phyloP scores from a whole-genome alignment of 37 sponge, comb jelly and placozoan genomes.

The Aplysina aerophoba region DNA sequence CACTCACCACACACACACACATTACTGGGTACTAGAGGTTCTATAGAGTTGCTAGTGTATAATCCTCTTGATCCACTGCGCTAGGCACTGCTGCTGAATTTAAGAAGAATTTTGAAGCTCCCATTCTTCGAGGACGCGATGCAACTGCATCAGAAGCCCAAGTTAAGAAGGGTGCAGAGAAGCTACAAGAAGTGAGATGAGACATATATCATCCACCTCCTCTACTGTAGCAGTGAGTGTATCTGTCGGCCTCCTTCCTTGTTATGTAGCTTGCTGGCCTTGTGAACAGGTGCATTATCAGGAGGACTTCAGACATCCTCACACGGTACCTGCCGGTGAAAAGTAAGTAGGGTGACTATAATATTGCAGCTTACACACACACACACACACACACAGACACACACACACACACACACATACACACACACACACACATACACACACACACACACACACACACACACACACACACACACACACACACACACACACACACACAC shows the following conservation, averaged over 20 bases:
- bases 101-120: conserved; percentile 87
- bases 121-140: conserved; percentile 92
- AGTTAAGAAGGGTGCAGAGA: conserved; percentile 69
- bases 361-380: conserved; percentile 37
- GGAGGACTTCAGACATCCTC: conserved; percentile 90
- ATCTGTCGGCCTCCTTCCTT: not conserved
- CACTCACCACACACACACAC: too few relatives aligned
- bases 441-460: too few relatives aligned
- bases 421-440: too few relatives aligned
- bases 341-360: conserved; percentile 59
- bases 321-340: conserved; percentile 97
- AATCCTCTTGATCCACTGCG: not conserved
- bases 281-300: conserved; percentile 92
- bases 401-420: conserved; percentile 21
- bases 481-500: too few relatives aligned
- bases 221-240: not conserved
- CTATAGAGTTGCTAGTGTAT: not conserved
- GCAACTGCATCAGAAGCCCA: conserved; percentile 81
- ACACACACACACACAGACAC: conserved; percentile 35
- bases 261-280: conserved; percentile 59
- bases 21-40: too few relatives aligned
- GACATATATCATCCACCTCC: not conserved
- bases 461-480: too few relatives aligned
- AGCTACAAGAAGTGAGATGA: conserved; percentile 72
- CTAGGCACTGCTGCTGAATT: conserved; percentile 83